Conservation (phyloP, 2,113 vertebrate genomes). For the Triplophysa rosa region DNA sequence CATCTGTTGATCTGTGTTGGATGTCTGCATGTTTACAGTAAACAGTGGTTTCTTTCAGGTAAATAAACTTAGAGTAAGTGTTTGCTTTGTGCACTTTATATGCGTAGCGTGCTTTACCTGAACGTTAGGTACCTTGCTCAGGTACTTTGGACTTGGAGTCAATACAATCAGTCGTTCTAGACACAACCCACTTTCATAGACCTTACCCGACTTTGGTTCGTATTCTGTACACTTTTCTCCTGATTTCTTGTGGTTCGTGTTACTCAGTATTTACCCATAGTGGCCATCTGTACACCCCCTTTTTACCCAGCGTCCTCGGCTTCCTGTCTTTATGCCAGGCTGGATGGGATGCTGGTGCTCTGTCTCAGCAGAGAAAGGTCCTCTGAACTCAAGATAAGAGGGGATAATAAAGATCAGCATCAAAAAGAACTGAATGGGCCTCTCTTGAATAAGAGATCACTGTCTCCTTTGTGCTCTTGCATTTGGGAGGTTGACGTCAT, state of each 20-base stretch:
- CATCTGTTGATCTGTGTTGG: neutral
- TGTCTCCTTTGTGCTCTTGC: neutral
- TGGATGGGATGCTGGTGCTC: neutral
- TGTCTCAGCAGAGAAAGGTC: slow-evolving; percentile 16
- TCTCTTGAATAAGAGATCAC: neutral
- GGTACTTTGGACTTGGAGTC: neutral
- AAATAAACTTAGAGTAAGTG: slow-evolving; percentile 9
- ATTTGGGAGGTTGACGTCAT: neutral
- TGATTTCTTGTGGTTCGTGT: neutral
- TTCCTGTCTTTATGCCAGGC: slow-evolving; percentile 24
- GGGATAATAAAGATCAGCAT: neutral
- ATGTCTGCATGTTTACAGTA: neutral
- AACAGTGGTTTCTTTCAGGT: neutral
- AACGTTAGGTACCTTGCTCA: neutral
- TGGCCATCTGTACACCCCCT: slow-evolving; percentile 37
- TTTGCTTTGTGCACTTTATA: neutral
- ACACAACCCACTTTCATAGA: slow-evolving; percentile 6
- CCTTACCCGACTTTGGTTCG: neutral
- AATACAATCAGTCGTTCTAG: neutral
- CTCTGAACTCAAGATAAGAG: neutral
- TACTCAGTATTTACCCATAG: slow-evolving; percentile 39
- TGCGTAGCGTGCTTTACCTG: slow-evolving; percentile 32
- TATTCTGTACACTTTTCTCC: neutral
- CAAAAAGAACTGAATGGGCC: neutral
- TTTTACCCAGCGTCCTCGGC: slow-evolving; percentile 29